phyloP scores from a whole-genome alignment of 92 coral and sea anemone genomes.

The Paragorgia papillata region DNA sequence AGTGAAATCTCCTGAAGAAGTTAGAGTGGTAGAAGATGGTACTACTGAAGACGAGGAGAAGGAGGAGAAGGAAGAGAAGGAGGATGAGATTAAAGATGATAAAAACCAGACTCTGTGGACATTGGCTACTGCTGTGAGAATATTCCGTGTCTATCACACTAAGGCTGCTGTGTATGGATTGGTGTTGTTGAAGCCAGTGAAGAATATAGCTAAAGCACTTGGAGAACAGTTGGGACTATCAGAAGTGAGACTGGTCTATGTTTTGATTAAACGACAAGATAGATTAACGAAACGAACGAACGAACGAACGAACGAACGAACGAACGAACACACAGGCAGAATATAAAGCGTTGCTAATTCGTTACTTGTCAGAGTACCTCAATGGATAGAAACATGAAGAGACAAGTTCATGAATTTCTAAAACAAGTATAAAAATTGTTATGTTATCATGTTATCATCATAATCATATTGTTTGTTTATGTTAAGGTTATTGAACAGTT shows the following conservation, averaged over 20 bases:
- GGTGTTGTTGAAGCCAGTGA: constrained; percentile 8
- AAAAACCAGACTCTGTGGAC: background rate
- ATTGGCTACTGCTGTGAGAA: constrained; percentile 1
- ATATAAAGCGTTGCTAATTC: too few relatives aligned
- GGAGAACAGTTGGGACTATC: constrained; percentile 23
- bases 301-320: too few relatives aligned
- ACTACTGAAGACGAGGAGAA: constrained; percentile 15
- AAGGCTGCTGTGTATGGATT: constrained; percentile 1
- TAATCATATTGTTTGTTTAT: too few relatives aligned
- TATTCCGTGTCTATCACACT: constrained; percentile 4
- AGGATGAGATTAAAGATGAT: background rate
- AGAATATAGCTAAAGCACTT: constrained; percentile 11
- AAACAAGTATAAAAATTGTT: too few relatives aligned
- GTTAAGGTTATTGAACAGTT: background rate
- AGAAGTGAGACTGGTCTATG: constrained; percentile 16
- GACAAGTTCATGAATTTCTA: too few relatives aligned
- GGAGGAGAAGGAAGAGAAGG: too few relatives aligned
- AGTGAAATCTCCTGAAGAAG: background rate
- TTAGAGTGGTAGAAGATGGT: background rate
- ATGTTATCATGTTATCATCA: too few relatives aligned
- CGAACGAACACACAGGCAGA: too few relatives aligned
- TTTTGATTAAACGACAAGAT: too few relatives aligned
- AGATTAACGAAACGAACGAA: too few relatives aligned
- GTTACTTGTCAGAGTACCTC: too few relatives aligned
- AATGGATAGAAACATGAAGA: too few relatives aligned